Base-by-base conservation (phyloP, 92 coral and sea anemone species). In the Phenganax subtilis region DNA sequence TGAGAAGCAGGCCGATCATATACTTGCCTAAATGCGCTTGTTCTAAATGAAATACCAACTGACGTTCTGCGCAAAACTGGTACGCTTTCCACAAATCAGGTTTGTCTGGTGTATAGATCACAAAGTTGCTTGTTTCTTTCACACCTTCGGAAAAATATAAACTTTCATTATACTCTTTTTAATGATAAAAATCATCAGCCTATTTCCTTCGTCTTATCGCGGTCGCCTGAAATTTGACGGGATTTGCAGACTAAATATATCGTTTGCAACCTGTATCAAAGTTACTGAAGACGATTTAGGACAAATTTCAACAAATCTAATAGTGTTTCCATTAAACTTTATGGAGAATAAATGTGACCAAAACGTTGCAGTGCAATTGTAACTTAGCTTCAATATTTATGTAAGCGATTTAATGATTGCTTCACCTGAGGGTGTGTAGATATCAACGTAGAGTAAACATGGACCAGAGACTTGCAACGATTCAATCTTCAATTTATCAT, bases 41-140 rank as follows among this genome's bases (percentile, higher is more conserved):
- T 51, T 67, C 72, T 61, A 78, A 51, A 78, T 78, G 82, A 64
- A 78, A 78, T 8, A 63, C 82, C 55, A 78, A 52, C 55, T 78
- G 82, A 12, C 82, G 57, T 9, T 78, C 82, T 0, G 82, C 82
- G 31, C 82, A 78, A 78, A 78, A 78, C 60, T 78, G 82, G 51
- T 78, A 78, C 31, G 82, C 82, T 61, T 78, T 78, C 82, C 82
- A 78, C 12, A 78, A 53, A 10, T 78, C 72, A 58, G 82, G 82
- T 62, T 78, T 78, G 12, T 62, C 82, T 11, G 82, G 54, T 12
- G 28, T 53, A 51, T 78, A 78, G 15, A 78, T 65, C 82, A 78
- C 6, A 62, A 78, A 78, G 72, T 78, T 53, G 82, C 82, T 78
- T 2, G 82, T 78, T 78, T 78, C 82, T 63, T 78, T 78, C 8